These are phyloP conservation scores for Xestoiulus laeticollis DNA, from an alignment of 2,888 invertebrate genomes.

Conservation along the genomic window DNA sequence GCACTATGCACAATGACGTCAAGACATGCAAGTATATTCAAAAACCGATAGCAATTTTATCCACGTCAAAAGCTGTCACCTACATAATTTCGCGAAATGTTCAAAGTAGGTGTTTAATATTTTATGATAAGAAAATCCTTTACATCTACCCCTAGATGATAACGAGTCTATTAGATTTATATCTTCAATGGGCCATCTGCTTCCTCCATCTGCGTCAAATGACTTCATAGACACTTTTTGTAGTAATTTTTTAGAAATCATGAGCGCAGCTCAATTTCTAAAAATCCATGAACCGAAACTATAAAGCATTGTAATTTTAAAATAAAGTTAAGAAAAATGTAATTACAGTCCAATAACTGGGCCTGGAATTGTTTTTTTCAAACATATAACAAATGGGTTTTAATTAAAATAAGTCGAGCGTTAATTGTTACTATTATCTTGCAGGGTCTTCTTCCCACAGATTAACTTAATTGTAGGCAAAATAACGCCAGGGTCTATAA, in stretches of 20 bases:
- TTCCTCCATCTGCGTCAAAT: not conserved
- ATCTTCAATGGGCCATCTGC: not conserved
- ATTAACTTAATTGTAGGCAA: not conserved
- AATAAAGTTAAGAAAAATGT: no score
- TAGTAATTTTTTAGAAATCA: not conserved
- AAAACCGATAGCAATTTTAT: not conserved
- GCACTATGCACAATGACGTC: not conserved
- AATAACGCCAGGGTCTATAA: not conserved
- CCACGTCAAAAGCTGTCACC: not conserved
- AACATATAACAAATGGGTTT: not conserved
- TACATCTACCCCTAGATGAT: not conserved
- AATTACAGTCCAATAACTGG: not conserved
- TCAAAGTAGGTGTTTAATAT: slow-evolving; percentile 30
- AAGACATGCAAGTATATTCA: not conserved
- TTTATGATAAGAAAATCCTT: not conserved
- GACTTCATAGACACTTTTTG: not conserved
- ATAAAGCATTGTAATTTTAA: not conserved
- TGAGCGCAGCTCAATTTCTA: not conserved
- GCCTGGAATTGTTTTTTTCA: not conserved
- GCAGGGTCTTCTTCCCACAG: not conserved
- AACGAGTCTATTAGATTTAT: slow-evolving; percentile 20
- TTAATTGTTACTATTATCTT: slow-evolving; percentile 29
- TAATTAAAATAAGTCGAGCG: slow-evolving; percentile 32
- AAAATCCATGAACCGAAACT: not conserved
- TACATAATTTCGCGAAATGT: not conserved